Conservation (phyloP, 2,888 invertebrate species). For the Branchinecta sandiegonensis region DNA sequence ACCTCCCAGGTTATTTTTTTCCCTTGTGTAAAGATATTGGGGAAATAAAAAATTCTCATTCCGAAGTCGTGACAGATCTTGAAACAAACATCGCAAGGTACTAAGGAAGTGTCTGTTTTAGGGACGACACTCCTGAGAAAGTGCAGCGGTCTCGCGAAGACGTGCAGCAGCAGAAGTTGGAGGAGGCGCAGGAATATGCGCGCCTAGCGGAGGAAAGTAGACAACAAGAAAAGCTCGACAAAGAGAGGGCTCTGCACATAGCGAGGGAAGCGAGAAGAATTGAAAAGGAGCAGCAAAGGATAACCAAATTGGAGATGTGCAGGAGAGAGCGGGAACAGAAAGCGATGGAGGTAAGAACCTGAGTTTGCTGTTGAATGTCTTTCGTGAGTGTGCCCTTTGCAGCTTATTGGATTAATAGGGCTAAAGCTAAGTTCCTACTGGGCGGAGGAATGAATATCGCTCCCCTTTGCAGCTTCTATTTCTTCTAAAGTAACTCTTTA, state of each 20-base stretch:
- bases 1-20: no score
- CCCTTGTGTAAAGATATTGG: no score
- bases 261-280: constrained; percentile 58
- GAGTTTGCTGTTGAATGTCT: constrained; percentile 23
- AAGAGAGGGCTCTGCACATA: constrained; percentile 48
- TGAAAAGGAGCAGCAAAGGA: constrained; percentile 56
- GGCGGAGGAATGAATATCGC: no score
- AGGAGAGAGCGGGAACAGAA: constrained; percentile 70
- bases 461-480: no score
- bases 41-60: no score
- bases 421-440: no score
- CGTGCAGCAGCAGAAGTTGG: constrained; percentile 26
- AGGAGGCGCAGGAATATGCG: constrained; percentile 39
- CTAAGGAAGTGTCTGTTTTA: no score
- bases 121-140: no score
- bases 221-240: constrained; percentile 49
- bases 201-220: constrained; percentile 49
- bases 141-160: constrained; percentile 32
- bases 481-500: no score
- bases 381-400: constrained; percentile 32
- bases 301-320: constrained; percentile 66
- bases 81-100: no score
- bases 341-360: constrained; percentile 57
- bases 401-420: no score
- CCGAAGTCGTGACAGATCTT: no score